Evolutionary conservation across 1,140 invertebrate species (phyloP).

Genomic region (Bombus haemorrhoidalis): DNA sequence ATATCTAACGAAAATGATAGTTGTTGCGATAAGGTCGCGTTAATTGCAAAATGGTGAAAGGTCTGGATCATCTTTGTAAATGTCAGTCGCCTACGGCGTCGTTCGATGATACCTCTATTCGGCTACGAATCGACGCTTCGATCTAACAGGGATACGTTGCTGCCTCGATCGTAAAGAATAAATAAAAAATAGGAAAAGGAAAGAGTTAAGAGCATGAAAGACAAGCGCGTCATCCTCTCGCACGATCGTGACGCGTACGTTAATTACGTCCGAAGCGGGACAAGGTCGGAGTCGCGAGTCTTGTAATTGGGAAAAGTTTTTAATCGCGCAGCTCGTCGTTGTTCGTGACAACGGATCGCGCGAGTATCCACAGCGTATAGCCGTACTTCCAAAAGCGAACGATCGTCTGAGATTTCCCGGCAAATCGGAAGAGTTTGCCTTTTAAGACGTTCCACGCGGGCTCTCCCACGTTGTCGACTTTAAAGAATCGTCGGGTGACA

Average conservation of each 20-base stretch:
- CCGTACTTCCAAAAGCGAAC: neutral
- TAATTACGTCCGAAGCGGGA: conserved; percentile 59
- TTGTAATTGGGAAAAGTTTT: conserved; percentile 64
- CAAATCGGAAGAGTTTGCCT: neutral
- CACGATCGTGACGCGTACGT: conserved; percentile 11
- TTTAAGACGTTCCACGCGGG: neutral
- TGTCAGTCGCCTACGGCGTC: conserved; percentile 48
- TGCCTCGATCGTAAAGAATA: neutral
- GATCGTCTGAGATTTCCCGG: neutral
- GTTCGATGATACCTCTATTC: conserved; percentile 49
- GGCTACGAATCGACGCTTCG: neutral
- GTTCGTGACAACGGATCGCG: neutral
- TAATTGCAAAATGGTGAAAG: conserved; percentile 61
- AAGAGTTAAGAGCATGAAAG: neutral
- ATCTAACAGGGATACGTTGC: neutral
- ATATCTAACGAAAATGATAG: neutral
- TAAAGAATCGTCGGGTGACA: neutral
- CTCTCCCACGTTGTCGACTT: conserved; percentile 9
- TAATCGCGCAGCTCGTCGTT: conserved; percentile 31
- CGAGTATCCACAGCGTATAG: too few species aligned
- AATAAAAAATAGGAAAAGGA: neutral
- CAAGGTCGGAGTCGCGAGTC: conserved; percentile 51
- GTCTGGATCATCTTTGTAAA: conserved; percentile 53
- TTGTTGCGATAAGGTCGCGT: neutral
- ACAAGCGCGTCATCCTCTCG: conserved; percentile 33